Base-by-base conservation (phyloP, 2,113 vertebrate genomes). In the Rhinolophus ferrumequinum region DNA sequence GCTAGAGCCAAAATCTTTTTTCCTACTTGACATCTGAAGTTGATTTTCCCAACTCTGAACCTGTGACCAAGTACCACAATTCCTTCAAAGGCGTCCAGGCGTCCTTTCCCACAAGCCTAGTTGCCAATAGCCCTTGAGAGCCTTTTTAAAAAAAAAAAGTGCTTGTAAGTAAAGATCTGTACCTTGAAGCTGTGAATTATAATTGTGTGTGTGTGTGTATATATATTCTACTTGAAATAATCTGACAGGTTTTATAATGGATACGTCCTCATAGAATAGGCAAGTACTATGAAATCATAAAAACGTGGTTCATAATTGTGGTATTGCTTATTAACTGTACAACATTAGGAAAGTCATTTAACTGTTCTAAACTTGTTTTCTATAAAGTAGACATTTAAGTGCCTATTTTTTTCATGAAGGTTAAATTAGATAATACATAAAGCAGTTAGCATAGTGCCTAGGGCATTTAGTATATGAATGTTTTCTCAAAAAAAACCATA, bases 101-200 rank as follows among this genome's bases (percentile, higher is more conserved):
- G 33, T 54, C 52, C 30, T 66, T 2, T 85, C 67, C 22, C 54
- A 28, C 16, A 92, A 70, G 26, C 67, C 33, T 64, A 82, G 11
- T 76, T 26, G 13, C 47, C 0, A 28, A 41, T 35, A 44, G 24
- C 5, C 66, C 54, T 41, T 47, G 10, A 81, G 30, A 41, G 13
- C 28, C 54, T 19, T 72, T 26, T 93, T 87, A 66, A n/a, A 8
- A 58, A 88, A 88, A 91, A 87, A 58, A 75, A 28, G 12, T 19
- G 33, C 33, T 64, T 93, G 12, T 3, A 77, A 79, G 41, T 56
- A 88, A 94, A 88, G 50, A 83, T 47, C 18, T 66, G 22, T 2
- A 91, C 52, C 30, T 66, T n/a, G 67, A 77, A 87, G 9, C 28
- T 95, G 44, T 89, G 35, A 94, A 91, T 87, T 90, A 22, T 79